Conservation (phyloP, 2,113 vertebrate genomes). For the Microcebus ravelobensis region DNA sequence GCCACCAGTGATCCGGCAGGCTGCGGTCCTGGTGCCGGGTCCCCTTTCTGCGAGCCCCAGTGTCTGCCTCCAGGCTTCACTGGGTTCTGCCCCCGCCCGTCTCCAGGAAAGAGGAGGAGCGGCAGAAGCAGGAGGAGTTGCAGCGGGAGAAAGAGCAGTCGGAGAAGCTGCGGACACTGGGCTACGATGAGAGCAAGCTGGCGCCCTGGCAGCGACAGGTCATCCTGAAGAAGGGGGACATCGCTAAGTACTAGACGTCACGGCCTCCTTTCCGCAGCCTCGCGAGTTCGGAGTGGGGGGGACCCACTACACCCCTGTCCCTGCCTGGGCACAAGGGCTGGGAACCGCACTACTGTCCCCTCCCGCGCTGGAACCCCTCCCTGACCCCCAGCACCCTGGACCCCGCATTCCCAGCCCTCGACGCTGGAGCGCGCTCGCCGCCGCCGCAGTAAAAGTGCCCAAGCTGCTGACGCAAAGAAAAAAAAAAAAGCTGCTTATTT, state of each 20-base stretch:
- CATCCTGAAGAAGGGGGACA: constrained; percentile 97
- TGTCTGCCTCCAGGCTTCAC: neutral
- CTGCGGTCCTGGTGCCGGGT: neutral
- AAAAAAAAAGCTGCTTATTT: constrained; percentile 65
- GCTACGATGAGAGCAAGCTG: constrained; percentile 97
- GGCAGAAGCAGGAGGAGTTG: constrained; percentile 89
- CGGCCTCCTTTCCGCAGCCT: neutral
- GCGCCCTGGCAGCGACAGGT: constrained; percentile 98
- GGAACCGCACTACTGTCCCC: neutral
- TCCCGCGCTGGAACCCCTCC: neutral
- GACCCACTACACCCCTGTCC: neutral
- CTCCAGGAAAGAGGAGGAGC: constrained; percentile 93
- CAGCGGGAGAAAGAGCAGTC: constrained; percentile 92
- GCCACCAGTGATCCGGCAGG: too few relatives aligned
- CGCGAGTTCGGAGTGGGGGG: neutral
- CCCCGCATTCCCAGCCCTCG: neutral
- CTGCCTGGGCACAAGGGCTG: neutral
- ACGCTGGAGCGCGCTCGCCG: neutral
- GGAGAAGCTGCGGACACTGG: constrained; percentile 95
- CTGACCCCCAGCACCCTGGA: neutral
- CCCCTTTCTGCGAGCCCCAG: neutral
- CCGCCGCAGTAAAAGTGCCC: constrained; percentile 64
- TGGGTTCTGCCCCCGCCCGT: neutral
- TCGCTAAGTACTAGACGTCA: constrained; percentile 91
- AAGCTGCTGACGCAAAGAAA: constrained; percentile 58